These are phyloP conservation scores for Centrocercus urophasianus DNA, from an alignment of 2,113 vertebrate genomes.

Conservation along the genomic window DNA sequence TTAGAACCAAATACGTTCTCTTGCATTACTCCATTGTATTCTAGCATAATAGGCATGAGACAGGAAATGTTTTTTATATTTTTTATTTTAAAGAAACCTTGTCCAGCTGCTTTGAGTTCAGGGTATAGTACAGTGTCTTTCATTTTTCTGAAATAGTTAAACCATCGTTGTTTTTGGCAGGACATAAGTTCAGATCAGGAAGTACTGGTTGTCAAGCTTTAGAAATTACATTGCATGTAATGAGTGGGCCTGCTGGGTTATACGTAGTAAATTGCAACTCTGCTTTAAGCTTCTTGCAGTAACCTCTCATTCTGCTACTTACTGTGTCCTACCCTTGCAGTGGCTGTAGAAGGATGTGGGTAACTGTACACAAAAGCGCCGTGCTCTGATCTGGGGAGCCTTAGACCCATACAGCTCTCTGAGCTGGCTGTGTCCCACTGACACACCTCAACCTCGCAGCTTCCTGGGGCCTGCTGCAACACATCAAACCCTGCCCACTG, in stretches of 20 bases:
- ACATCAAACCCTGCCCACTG: background rate
- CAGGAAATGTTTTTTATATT: background rate
- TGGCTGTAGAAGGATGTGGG: background rate
- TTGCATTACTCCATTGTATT: background rate
- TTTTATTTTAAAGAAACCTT: background rate
- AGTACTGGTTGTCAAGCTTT: background rate
- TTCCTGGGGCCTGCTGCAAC: background rate
- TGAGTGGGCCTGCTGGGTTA: background rate
- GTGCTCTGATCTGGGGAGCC: background rate
- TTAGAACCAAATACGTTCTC: background rate
- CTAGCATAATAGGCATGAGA: background rate
- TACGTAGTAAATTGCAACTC: background rate
- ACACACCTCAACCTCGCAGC: background rate
- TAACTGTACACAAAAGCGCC: background rate
- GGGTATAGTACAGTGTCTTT: background rate
- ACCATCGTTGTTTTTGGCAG: background rate
- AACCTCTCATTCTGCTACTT: background rate
- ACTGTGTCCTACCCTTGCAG: background rate
- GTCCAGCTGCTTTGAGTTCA: background rate
- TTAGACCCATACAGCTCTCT: background rate
- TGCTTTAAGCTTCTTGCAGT: background rate
- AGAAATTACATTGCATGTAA: background rate
- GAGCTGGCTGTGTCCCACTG: background rate
- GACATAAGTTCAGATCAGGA: background rate
- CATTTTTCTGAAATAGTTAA: background rate